Base-by-base conservation (phyloP, 2,113 vertebrate genomes). In the Zosterops japonicus region DNA sequence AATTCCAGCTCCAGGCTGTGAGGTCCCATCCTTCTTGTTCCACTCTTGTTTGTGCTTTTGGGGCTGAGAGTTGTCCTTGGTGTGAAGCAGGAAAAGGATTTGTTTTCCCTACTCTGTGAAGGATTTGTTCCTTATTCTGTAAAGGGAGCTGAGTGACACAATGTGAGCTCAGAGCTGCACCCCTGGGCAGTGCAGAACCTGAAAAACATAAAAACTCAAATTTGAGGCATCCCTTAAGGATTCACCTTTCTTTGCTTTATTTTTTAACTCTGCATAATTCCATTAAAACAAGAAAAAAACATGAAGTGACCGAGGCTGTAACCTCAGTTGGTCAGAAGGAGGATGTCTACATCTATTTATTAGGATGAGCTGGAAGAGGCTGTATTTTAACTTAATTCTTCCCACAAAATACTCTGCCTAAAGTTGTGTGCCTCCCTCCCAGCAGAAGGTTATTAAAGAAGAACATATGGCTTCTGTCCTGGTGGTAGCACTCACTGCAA, bases 391-490 rank as follows among this genome's bases (percentile, higher is more conserved):
- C 44, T 84, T 60, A 19, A 17, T 22, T 68, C 53, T 47, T 56
- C 47, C 47, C 77, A 27, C 57, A 7, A 18, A 70, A 68, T n/a
- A 8, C 49, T 70, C 42, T 2, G 22, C 25, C 23, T 78, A 12
- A 67, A 85, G 64, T 89, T 86, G 81, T 84, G 46, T 29, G 44
- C 49, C 31, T 80, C 4, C 78, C 64, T 83, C 64, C 4, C 57
- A 25, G 42, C 92, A 80, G 59, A 89, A 93, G 82, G 87, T 96
- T 96, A 96, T 87, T 84, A 94, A 95, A 77, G 56, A 68, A 1
- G 57, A 94, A 29, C 95, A 96, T 95, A 83, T 60, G 95, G 77
- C 63, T 89, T 87, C 92, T 90, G 97, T 87, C 87, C 91, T 94
- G 93, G 96, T 92, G 96, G 96, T 72, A 83, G 78, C 44, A 91